phyloP scores from a whole-genome alignment of 2,888 invertebrate genomes.

The Dryobota labecula region DNA sequence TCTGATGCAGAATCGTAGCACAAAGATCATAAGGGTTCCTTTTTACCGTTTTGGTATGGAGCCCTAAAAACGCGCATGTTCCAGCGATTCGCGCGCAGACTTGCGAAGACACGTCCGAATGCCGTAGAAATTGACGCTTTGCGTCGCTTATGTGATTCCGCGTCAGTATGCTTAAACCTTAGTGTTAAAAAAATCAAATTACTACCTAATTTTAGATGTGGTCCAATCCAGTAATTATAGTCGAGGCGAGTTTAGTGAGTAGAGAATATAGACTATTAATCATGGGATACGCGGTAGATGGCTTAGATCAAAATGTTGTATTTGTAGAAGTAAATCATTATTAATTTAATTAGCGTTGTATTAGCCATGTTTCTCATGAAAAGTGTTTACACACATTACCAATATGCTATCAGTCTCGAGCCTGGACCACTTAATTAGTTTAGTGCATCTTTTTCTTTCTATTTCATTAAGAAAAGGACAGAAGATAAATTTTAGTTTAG shows the following conservation, averaged over 20 bases:
- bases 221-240: background rate
- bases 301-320: background rate
- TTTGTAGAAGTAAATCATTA: background rate
- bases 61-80: background rate
- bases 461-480: no score
- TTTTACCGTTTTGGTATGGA: background rate
- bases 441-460: no score
- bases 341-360: background rate
- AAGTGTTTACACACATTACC: background rate
- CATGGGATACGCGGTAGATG: background rate
- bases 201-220: background rate
- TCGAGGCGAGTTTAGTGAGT: background rate
- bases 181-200: background rate
- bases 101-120: background rate
- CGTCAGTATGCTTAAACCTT: background rate
- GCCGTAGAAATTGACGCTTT: background rate
- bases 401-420: background rate
- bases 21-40: background rate
- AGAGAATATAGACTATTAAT: background rate
- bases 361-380: background rate
- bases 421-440: no score
- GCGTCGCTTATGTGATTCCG: no score
- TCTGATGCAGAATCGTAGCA: background rate
- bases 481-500: no score
- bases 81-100: background rate